These are phyloP conservation scores for Bombus waltoni DNA, from an alignment of 1,140 invertebrate species.

Conservation along the genomic window DNA sequence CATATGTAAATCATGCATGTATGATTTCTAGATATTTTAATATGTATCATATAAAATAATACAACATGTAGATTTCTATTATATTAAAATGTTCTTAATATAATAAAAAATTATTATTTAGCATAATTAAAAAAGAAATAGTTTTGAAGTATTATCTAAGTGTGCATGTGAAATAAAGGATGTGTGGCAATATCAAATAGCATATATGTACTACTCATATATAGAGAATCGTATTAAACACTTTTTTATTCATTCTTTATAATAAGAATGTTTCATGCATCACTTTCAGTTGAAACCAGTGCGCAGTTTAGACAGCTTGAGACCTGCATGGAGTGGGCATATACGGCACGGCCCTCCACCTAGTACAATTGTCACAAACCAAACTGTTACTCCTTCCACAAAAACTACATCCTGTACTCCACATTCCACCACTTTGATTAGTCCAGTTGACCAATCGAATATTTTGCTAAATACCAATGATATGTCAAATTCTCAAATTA, in stretches of 20 bases:
- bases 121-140: background rate
- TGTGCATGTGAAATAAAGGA: slow-evolving; percentile 5
- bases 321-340: slow-evolving; percentile 80
- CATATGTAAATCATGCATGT: slow-evolving; percentile 6
- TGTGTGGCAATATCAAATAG: background rate
- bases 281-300: slow-evolving; percentile 85
- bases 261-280: slow-evolving; percentile 62
- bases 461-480: slow-evolving; percentile 16
- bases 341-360: slow-evolving; percentile 77
- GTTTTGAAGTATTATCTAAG: background rate
- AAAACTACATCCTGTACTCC: slow-evolving; percentile 52
- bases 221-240: slow-evolving; percentile 1
- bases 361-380: slow-evolving; percentile 74
- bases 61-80: background rate
- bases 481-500: background rate
- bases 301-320: slow-evolving; percentile 85
- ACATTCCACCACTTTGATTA: slow-evolving; percentile 23
- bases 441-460: slow-evolving; percentile 47
- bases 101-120: background rate
- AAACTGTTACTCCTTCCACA: slow-evolving; percentile 52
- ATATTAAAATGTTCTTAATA: background rate
- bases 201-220: background rate
- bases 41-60: background rate
- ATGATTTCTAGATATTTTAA: background rate
- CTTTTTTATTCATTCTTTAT: slow-evolving; percentile 10